Percentiles rank a stretch among this genome's conserved stretches.
phyloP scores from a whole-genome alignment of 2,113 vertebrate species.

The Physeter macrocephalus region DNA sequence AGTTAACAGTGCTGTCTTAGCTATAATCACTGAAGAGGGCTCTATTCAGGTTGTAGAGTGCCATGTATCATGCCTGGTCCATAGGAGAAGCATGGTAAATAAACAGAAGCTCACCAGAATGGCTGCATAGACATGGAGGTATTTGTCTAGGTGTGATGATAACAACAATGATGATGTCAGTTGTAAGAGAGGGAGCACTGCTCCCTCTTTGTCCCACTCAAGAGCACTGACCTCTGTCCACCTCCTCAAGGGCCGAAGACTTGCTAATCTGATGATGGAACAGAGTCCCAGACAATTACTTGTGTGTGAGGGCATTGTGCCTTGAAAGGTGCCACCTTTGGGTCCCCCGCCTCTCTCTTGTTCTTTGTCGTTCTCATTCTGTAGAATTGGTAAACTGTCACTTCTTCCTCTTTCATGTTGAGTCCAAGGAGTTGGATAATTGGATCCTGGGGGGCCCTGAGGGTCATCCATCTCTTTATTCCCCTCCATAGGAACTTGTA shows the following conservation, averaged over 20 bases:
- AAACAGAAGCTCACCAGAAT: background rate
- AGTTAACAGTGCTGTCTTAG: background rate
- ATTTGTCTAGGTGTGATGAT: background rate
- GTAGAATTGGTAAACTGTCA: background rate
- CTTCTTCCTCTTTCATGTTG: background rate
- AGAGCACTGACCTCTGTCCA: background rate
- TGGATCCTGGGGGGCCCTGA: background rate
- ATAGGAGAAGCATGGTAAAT: background rate
- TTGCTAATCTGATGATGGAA: background rate
- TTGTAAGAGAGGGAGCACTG: background rate
- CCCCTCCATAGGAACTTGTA: background rate
- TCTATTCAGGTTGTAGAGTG: background rate
- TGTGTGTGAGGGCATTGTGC: background rate
- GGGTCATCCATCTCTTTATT: background rate
- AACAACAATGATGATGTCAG: background rate
- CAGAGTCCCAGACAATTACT: background rate
- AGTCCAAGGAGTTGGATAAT: background rate
- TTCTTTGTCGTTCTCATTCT: background rate
- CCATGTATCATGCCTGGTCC: background rate
- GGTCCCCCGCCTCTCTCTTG: background rate
- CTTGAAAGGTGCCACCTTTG: background rate
- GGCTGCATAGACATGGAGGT: background rate
- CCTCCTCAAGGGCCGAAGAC: background rate
- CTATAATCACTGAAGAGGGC: background rate
- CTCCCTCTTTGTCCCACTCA: background rate